phyloP scores from a whole-genome alignment of 2,113 vertebrate genomes.

The Agapornis roseicollis region DNA sequence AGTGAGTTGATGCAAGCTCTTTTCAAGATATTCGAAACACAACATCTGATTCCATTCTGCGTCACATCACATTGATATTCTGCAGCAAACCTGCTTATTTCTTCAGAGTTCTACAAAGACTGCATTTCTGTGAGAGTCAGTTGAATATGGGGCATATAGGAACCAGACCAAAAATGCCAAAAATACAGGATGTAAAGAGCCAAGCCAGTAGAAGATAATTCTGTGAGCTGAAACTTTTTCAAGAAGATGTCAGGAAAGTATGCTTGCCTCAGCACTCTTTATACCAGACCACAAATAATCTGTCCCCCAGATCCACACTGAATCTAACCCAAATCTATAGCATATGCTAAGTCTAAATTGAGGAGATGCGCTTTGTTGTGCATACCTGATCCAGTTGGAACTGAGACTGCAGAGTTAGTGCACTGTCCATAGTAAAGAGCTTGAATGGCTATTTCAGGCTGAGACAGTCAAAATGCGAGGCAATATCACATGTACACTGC shows the following conservation, averaged over 20 bases:
- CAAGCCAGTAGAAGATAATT: neutral
- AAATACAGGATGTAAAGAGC: neutral
- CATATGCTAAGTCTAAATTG: neutral
- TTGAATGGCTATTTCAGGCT: neutral
- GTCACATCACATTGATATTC: neutral
- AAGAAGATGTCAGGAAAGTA: neutral
- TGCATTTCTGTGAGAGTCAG: accelerated
- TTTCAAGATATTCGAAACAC: neutral
- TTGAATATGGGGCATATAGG: neutral
- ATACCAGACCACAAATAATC: neutral
- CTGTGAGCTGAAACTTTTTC: neutral
- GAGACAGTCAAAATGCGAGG: neutral
- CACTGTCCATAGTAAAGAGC: neutral
- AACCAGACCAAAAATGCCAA: neutral
- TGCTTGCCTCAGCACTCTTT: neutral
- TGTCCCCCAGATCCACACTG: neutral
- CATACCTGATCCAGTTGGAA: neutral
- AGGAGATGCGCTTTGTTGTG: neutral
- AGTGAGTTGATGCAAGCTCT: neutral
- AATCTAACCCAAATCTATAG: neutral
- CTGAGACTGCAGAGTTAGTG: neutral
- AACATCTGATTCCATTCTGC: neutral
- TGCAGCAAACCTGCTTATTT: neutral
- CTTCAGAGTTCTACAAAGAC: neutral
- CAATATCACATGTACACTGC: accelerated